Evolutionary conservation across 2,888 invertebrate genomes (phyloP).

Genomic region (Coleophora deauratella): DNA sequence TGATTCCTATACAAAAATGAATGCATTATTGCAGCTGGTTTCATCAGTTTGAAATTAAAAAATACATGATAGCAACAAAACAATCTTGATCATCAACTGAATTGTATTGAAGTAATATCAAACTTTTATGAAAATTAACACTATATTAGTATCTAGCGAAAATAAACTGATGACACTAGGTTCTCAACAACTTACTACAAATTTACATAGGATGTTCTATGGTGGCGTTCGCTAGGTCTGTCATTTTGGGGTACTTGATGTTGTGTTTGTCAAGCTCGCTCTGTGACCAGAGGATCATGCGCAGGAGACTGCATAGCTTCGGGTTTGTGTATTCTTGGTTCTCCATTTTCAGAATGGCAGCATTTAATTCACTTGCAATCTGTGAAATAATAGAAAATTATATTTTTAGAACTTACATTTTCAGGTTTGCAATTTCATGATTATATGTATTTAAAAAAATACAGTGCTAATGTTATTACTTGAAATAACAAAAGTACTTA

Average conservation of each 20-base stretch:
- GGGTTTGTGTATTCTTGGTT: slow-evolving; percentile 93
- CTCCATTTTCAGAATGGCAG: slow-evolving; percentile 96
- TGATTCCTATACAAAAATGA: too few species aligned
- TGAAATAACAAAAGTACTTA: too few species aligned
- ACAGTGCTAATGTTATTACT: too few species aligned
- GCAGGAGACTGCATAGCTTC: slow-evolving; percentile 91
- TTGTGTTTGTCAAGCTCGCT: slow-evolving; percentile 95
- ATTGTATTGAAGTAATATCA: slow-evolving; percentile 3
- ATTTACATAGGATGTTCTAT: slow-evolving; percentile 84
- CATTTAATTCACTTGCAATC: slow-evolving; percentile 98
- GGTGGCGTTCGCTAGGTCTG: slow-evolving; percentile 88
- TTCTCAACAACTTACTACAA: too few species aligned
- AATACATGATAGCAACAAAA: neutral
- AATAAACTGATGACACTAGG: too few species aligned
- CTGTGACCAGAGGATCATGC: slow-evolving; percentile 96
- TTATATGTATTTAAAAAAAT: too few species aligned
- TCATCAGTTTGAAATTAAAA: neutral
- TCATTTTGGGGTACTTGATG: slow-evolving; percentile 96
- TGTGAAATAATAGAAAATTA: slow-evolving; percentile 29
- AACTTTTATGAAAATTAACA: neutral
- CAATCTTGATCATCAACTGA: slow-evolving; percentile 1
- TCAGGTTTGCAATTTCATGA: too few species aligned
- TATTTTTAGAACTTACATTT: too few species aligned
- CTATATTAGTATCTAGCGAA: too few species aligned
- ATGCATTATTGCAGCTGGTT: too few species aligned